Base-by-base conservation (phyloP, 2,888 invertebrate genomes). In the Nineta flava region DNA sequence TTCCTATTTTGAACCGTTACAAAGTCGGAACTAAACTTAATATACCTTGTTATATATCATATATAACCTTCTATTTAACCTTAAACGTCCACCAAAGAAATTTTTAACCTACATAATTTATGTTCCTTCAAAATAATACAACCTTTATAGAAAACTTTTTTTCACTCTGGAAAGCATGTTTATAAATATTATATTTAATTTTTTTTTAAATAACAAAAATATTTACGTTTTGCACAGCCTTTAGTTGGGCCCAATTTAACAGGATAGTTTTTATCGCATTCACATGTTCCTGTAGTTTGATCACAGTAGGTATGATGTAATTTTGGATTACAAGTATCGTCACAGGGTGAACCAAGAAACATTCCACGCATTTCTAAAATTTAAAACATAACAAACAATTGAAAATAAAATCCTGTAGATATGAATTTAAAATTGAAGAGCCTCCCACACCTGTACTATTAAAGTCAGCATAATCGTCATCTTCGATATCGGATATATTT, bases 211-310 rank as follows among this genome's bases (percentile, higher is more conserved):
- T 19, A 16, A 17, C 34, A 34, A 53, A 16, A 51, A 26, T 54
- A 74, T 80, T 75, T 70, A 88, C 90, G 83, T 76, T 87, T 87
- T 62, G 83, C 85, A 68, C 90, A 90, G 60, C 87, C 87, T 59
- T 77, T 82, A 57, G 74, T 74, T 57, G 78, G 75, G 53, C 84
- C 84, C 56, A 90, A 77, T 60, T 76, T 75, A 57, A 90, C 88
- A n/a, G 87, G 83, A 66, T 82, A 84, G 60, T 79, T 81, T 60
- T 81, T 79, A 60, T 87, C 83, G 67, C 90, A 90, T 63, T 83
- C 81, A 69, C 90, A 90, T 55, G 72, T 69, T 51, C 73, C 72
- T 50, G 77, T 77, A 57, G 72, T 68, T 51, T 78, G 76, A 67
- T 87, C 84, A 68, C 87, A 87, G 71, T 69, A 74, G 60, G 86